Conservation (phyloP, 1,140 invertebrate species). For the Orchestia grillus region DNA sequence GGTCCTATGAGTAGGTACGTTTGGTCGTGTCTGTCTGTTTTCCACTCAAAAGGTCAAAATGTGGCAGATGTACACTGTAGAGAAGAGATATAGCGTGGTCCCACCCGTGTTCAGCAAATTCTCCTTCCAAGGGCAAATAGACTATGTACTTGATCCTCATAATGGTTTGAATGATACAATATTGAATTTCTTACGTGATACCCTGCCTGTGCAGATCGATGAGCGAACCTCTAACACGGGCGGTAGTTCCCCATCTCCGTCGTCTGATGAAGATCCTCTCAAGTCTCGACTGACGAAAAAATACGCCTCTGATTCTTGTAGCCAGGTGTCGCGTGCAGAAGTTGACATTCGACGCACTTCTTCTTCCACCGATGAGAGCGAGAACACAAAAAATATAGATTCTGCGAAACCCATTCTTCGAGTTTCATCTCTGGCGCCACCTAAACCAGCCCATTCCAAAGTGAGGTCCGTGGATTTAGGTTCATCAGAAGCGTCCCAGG, state of each 20-base stretch:
- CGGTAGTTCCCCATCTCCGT: slow-evolving; percentile 61
- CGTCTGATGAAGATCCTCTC: slow-evolving; percentile 59
- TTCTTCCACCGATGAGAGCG: slow-evolving; percentile 10
- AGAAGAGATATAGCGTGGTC: neutral
- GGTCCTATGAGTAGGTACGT: neutral
- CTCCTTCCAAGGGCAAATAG: neutral
- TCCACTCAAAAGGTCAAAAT: neutral
- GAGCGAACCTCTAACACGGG: slow-evolving; percentile 63
- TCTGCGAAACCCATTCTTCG: neutral
- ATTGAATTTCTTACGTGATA: neutral
- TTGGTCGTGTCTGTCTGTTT: neutral
- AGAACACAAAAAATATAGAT: neutral
- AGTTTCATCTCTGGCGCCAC: neutral
- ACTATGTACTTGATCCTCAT: neutral
- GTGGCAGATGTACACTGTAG: neutral
- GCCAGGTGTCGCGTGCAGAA: neutral
- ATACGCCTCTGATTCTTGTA: neutral
- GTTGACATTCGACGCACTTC: neutral
- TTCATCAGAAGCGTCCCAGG: neutral
- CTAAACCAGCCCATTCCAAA: slow-evolving; percentile 19
- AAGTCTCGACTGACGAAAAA: neutral
- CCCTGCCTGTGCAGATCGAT: slow-evolving; percentile 60
- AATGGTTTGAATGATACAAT: neutral
- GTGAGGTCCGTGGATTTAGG: neutral
- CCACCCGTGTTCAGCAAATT: neutral